A percentile compares a stretch with the other conserved stretches of the same genome.
phyloP scores from a whole-genome alignment of 2,797 vertebrate genomes.

The Falco naumanni region DNA sequence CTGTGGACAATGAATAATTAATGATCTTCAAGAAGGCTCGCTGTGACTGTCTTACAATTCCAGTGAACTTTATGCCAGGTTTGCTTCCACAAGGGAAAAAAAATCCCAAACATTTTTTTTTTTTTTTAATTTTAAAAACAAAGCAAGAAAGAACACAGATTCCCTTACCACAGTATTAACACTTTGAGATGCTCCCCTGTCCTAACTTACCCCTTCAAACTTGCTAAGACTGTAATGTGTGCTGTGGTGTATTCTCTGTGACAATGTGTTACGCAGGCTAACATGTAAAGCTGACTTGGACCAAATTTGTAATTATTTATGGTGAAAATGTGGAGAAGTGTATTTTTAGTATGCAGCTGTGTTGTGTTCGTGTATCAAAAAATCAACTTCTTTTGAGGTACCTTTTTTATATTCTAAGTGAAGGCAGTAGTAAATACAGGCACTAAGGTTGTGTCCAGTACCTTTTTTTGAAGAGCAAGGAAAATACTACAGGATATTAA shows the following conservation, averaged over 20 bases:
- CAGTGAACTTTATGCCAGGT: not conserved
- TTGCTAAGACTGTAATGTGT: not conserved
- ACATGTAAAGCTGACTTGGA: not conserved
- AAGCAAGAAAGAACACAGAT: not conserved
- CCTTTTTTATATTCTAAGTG: not conserved
- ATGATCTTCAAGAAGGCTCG: not conserved
- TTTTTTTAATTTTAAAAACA: not conserved
- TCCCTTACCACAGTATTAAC: not conserved
- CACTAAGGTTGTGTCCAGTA: not conserved
- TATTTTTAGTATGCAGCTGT: not conserved
- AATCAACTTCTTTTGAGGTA: not conserved
- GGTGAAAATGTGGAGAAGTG: not conserved
- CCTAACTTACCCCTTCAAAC: not conserved
- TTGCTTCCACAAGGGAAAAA: not conserved
- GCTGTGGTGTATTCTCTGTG: not conserved
- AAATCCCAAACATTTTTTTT: not conserved
- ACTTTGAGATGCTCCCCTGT: not conserved
- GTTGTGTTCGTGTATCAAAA: not conserved
- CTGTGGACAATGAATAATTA: conserved; percentile 17
- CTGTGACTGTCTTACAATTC: not conserved
- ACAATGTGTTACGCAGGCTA: not conserved
- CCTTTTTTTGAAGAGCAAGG: not conserved
- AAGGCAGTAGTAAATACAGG: not conserved
- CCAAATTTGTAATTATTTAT: not conserved
- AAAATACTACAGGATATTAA: not conserved